Base-by-base conservation (phyloP, 2,113 vertebrate species). In the Lepus americanus region DNA sequence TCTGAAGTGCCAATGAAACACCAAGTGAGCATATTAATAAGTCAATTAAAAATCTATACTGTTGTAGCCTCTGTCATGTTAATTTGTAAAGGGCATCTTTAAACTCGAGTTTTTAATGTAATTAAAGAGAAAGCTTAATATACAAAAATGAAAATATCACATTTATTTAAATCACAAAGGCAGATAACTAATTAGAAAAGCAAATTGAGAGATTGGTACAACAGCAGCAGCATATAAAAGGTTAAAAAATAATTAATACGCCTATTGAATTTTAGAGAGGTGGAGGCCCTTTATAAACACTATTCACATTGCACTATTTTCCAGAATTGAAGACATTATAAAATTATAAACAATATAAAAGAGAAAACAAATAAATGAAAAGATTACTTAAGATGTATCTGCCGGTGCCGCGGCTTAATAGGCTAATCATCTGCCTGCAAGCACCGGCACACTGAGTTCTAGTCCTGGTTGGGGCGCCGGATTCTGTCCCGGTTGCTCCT, bases 191-290 rank as follows among this genome's bases (percentile, higher is more conserved):
- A 89, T 80, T 95, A 80, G 9, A 93, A 53, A 92, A 63, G 33
- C 72, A 23, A 76, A 59, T 72, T 23, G n/a, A 84, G 19, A 91
- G 36, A 90, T 67, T 84, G 73, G 63, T 77, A 87, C 86, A 25
- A 69, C 44, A 89, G 63, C 49, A 84, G 86, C 94, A 59, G 59
- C 80, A 64, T 55, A 59, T 1, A 82, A 97, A 89, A 76, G 4
- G 9, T 63, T 80, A 63, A 51, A 84, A 86, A 86, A 31, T 74
- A 91, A 90, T 72, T 92, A 80, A 79, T 87, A 86, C 59, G 6
- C 11, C 81, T 78, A 77, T n/a, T 31, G 6, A 92, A 76, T 51
- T 17, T 82, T 72, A 77, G 20, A 51, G 9, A 94, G 13, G 29
- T 80, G 20, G 8, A 74, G 0, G 27, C 5, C 3, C 25, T 91